Evolutionary conservation across 2,113 vertebrate species (phyloP).

Genomic region (Diadophis punctatus): DNA sequence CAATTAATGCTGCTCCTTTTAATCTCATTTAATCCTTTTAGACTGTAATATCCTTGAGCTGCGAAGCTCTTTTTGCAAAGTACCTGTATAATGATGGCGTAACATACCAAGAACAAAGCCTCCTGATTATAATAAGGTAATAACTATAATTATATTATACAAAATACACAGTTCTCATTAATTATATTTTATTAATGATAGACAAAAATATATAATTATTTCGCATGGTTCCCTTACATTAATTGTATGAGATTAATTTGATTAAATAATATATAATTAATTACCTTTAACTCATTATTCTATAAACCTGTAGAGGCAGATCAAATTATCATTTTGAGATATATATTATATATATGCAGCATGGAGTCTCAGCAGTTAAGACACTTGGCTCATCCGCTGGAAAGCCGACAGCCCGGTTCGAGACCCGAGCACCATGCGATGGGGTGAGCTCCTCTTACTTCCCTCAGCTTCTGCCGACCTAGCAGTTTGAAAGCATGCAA

Average conservation of each 20-base stretch:
- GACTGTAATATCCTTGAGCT: background rate
- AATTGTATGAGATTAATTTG: background rate
- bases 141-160: background rate
- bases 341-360: too few species aligned
- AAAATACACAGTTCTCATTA: background rate
- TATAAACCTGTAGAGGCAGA: background rate
- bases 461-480: background rate
- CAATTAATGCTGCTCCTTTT: background rate
- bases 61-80: background rate
- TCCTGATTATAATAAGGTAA: background rate
- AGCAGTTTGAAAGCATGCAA: background rate
- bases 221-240: background rate
- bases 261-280: background rate
- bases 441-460: background rate
- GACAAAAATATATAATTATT: background rate
- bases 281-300: background rate
- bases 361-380: too few species aligned
- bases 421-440: accelerated
- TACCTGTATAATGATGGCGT: background rate
- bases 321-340: background rate
- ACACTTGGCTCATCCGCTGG: too few species aligned
- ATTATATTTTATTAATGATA: background rate
- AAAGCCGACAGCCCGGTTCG: too few species aligned
- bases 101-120: background rate
- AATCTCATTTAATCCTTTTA: background rate